phyloP scores from a whole-genome alignment of 2,797 vertebrate species.

The Brotula barbata region DNA sequence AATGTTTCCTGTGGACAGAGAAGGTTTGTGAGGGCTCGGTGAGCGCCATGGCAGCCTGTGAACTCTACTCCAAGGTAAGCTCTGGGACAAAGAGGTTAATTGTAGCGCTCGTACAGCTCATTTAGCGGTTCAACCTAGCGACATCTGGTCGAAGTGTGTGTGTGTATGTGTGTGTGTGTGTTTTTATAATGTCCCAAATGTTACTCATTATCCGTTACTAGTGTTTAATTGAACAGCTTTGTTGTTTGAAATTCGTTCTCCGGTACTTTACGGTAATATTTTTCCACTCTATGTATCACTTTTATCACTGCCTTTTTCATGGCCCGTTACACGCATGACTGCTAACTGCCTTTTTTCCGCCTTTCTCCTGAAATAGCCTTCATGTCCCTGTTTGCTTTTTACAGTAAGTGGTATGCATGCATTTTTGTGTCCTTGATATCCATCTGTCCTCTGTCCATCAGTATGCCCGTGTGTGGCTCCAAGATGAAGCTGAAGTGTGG shows the following conservation, averaged over 20 bases:
- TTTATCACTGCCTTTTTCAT: neutral
- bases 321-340: slow-evolving; percentile 37
- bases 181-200: neutral
- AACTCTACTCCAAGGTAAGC: slow-evolving; percentile 72
- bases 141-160: neutral
- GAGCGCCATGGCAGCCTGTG: slow-evolving; percentile 78
- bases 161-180: no score
- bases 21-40: neutral
- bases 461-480: slow-evolving; percentile 94
- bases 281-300: neutral
- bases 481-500: slow-evolving; percentile 92
- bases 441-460: slow-evolving; percentile 67
- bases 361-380: no score
- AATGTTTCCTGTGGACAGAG: slow-evolving; percentile 13
- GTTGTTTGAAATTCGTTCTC: no score
- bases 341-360: slow-evolving; percentile 10
- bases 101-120: neutral
- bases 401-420: slow-evolving; percentile 16
- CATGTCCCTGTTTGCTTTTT: neutral
- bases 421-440: slow-evolving; percentile 27
- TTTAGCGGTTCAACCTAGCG: slow-evolving; percentile 4
- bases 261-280: no score
- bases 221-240: neutral
- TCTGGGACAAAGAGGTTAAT: neutral
- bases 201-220: neutral